Evolutionary conservation across 1,140 invertebrate species (phyloP).

Genomic region (Caenorhabditis tropicalis): DNA sequence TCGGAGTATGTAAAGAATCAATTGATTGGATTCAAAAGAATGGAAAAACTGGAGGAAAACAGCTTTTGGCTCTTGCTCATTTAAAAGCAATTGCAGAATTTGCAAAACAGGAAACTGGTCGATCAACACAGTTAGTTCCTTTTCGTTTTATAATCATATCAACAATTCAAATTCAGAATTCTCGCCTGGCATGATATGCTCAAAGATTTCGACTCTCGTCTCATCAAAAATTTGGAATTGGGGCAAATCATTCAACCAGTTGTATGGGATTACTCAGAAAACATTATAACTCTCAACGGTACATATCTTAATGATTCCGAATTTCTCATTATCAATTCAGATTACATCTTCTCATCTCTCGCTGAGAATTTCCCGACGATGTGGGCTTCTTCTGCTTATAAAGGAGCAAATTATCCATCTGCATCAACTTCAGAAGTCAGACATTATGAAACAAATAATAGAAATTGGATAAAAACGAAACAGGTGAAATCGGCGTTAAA

Average conservation of each 20-base stretch:
- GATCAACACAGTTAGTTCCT: background rate
- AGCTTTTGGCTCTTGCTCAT: conserved; percentile 49
- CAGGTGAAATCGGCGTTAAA: background rate
- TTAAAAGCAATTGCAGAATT: conserved; percentile 49
- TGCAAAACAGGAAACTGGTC: conserved; percentile 26
- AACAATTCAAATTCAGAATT: conserved; percentile 35
- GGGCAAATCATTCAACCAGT: conserved; percentile 52
- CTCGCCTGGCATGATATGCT: conserved; percentile 58
- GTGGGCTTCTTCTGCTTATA: conserved; percentile 57
- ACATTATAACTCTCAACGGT: conserved; percentile 50
- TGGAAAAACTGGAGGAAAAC: conserved; percentile 18
- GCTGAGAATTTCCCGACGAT: conserved; percentile 56
- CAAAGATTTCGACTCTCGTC: conserved; percentile 46
- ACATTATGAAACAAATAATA: conserved; percentile 49
- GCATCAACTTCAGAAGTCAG: conserved; percentile 50
- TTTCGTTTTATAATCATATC: background rate
- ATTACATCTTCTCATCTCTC: conserved; percentile 45
- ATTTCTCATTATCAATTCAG: background rate
- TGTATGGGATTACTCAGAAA: conserved; percentile 58
- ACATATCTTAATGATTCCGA: background rate
- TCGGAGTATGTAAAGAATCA: conserved; percentile 54
- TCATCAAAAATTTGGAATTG: conserved; percentile 50
- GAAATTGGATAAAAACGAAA: conserved; percentile 52
- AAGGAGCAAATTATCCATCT: conserved; percentile 55
- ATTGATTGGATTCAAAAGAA: conserved; percentile 46